Conservation (phyloP, 2,888 invertebrate genomes). For the Noctua pronuba region DNA sequence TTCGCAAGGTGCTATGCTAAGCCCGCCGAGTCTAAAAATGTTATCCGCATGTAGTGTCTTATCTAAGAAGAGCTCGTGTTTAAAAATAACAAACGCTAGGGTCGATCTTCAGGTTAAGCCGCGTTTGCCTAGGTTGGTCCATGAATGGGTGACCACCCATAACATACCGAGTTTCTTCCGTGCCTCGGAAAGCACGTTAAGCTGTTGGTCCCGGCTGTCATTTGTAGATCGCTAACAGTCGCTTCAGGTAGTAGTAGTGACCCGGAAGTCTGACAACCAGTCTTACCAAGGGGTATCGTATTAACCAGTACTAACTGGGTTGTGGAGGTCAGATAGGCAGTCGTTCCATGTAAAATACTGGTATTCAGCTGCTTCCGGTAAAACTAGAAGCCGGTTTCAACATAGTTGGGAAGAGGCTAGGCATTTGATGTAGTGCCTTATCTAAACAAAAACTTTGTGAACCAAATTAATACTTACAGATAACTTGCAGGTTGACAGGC, state of each 20-base stretch:
- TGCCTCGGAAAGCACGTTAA: background rate
- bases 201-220: background rate
- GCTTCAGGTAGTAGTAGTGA: background rate
- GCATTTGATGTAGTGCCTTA: background rate
- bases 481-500: conserved; percentile 95
- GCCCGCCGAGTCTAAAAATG: background rate
- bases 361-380: background rate
- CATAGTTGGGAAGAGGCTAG: background rate
- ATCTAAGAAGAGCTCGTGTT: background rate
- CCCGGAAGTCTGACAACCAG: background rate
- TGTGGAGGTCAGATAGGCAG: background rate
- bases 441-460: background rate
- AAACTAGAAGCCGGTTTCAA: background rate
- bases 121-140: too few relatives aligned
- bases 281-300: background rate
- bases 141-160: background rate
- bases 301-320: background rate
- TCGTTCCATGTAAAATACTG: background rate
- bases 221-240: background rate
- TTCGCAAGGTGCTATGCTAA: background rate
- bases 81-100: background rate
- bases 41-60: background rate
- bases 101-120: background rate
- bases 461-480: conserved; percentile 93
- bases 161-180: background rate